Evolutionary conservation across 2,113 vertebrate species (phyloP), one percentile per base, ranked within the genome.

Genomic region (Coryphaenoides rupestris): DNA sequence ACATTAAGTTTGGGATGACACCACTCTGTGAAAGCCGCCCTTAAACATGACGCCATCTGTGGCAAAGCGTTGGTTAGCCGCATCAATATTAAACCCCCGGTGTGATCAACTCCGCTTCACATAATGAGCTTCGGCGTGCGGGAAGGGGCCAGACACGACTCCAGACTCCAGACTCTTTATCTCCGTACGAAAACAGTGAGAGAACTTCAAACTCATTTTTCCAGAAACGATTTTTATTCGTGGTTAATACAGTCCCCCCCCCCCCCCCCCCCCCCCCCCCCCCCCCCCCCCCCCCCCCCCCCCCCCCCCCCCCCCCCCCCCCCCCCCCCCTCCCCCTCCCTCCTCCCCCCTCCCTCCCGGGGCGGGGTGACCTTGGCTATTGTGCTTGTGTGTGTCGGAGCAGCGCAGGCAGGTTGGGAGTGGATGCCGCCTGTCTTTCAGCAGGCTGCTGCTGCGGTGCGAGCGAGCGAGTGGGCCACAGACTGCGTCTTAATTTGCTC

Each of bases 401-500:
- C 23, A 23, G 58, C 73, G 72, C 68, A 66, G 72, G 68, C 68
- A 72, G 79, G 70, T 78, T 75, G 76, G 73, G 82, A 78, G 81
- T 77, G 79, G 81, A 87, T n/a, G n/a, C 86, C 84, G 86, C 81
- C 73, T 87, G 75, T 87, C 86, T 78, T 82, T 85, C 67, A 83
- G 81, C 78, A 66, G 69, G 78, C 74, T 69, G 65, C 84, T 81
- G 77, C 80, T n/a, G n/a, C n/a, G n/a, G n/a, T n/a, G n/a, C n/a
- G n/a, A n/a, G n/a, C n/a, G n/a, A n/a, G n/a, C n/a, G 72, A 80
- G 80, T 72, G 63, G 61, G 79, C 80, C 70, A 67, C 86, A 83
- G 83, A 79, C 87, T 89, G 85, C 82, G 82, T 87, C 85, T 89
- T 89, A 86, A 90, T 89, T 90, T 90, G 77, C 87, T 85, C 87